These are phyloP conservation scores for Ophion costatus DNA, from an alignment of 2,888 invertebrate species.

Conservation along the genomic window DNA sequence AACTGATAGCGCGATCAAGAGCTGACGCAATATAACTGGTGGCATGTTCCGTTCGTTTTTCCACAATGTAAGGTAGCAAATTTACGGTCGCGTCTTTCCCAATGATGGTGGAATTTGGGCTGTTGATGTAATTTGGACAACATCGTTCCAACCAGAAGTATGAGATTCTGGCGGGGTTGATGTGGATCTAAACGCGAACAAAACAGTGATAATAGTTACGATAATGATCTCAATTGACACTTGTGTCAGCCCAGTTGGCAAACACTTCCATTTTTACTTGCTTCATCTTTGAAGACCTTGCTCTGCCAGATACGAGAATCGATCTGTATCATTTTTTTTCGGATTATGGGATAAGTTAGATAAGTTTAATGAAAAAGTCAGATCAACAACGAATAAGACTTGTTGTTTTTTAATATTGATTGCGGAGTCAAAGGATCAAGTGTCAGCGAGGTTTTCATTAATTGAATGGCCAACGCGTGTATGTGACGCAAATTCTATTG, in stretches of 20 bases:
- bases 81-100: neutral
- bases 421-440: neutral
- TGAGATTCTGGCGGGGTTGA: neutral
- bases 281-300: neutral
- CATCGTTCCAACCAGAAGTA: neutral
- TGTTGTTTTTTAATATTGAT: neutral
- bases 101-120: neutral
- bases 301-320: neutral
- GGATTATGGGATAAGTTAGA: too few relatives aligned
- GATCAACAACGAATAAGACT: too few relatives aligned
- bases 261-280: neutral
- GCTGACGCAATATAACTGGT: constrained; percentile 23
- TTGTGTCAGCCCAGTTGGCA: neutral
- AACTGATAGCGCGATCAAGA: constrained; percentile 14
- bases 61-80: neutral
- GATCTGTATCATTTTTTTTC: neutral
- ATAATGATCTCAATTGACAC: neutral
- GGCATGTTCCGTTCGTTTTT: neutral
- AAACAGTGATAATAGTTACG: neutral
- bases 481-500: neutral
- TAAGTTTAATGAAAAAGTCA: too few relatives aligned
- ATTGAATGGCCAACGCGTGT: neutral
- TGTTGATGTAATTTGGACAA: neutral
- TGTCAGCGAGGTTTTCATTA: neutral
- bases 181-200: neutral